Base-by-base conservation (phyloP, 2,797 vertebrate genomes). In the Gastrophryne carolinensis region DNA sequence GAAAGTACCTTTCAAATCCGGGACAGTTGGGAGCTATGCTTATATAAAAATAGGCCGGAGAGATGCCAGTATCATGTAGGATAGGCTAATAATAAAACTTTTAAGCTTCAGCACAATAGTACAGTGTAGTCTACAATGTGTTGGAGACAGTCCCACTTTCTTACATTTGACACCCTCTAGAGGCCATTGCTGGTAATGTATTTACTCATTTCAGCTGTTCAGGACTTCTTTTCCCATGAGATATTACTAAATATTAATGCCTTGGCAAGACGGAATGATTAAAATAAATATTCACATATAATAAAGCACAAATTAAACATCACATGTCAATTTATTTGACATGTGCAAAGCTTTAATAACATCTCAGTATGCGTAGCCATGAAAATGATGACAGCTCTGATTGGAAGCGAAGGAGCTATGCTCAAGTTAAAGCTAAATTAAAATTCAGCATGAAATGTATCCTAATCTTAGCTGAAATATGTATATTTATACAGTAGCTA, bases 121-220 rank as follows among this genome's bases (percentile, higher is more conserved):
- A 41, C 4, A n/a, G 9, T 54, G 13, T 24, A 54, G 2, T 19
- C 4, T 63, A 39, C 35, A 63, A 54, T 32, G 50, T 24, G 47
- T 19, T 71, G 10, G 4, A 62, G 47, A 23, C 32, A 21, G 29
- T n/a, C 82, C 87, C 85, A 89, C 88, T 92, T 90, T 85, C 84
- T 91, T 89, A 91, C 86, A 91, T 88, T 92, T 93, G 90, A 92
- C 92, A 90, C 93, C 93, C 93, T 92, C 93, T 94, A 92, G 92
- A 93, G 93, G 89, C 87, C 86, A 82, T 81, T 83, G 80, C 73
- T 84, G 87, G 89, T 84, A 91, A 90, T 90, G 73, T 83, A 85
- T 85, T 13, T 37, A 11, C 11, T n/a, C 8, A 34, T 3, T 37
- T 21, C 11, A 4, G 11, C 7, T 19, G 30, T n/a, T n/a, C 54